Evolutionary conservation across 2,888 invertebrate species (phyloP), one percentile per base, ranked within the genome.

Genomic region (Pecten maximus): DNA sequence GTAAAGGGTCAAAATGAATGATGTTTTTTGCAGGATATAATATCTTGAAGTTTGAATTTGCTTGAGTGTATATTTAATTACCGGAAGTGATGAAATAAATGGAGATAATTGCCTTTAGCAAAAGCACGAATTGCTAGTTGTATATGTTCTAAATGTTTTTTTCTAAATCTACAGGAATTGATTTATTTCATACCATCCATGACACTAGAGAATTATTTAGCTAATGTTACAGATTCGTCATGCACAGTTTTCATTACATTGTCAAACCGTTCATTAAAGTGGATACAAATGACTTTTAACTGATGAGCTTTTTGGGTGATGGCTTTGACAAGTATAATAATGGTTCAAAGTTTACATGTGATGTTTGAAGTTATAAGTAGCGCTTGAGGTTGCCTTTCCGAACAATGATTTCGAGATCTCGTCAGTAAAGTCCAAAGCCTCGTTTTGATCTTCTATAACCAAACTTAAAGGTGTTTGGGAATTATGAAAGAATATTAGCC

Each of bases 361-460:
- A 3, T 88, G 35, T 40, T 90, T 91, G 23, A 93, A 40, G 39
- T 87, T 89, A 35, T 90, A 87, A 23, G 92, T 90, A 90, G 92
- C 93, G 60, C 91, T 90, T 15, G 89, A n/a, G 39, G 92, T 93
- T 0, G 93, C 92, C 12, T 92, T 92, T 0, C 92, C 91, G 90
- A 93, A 92, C 1, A 93, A 54, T 23, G 88, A 89, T 87, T 90
- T 91, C 0, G 92, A 93, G 8, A 92, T 88, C 16, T 90, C 40
- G 0, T 92, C 92, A 16, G 91, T 91, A 50, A 93, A 92, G 8
- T 92, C 88, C n/a, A 0, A 92, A 54, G 12, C 91, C 88, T 19
- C 91, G 48, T 35, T 89, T 88, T 8, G 44, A 44, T 88, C 88
- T 74, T 19, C 87, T 88, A 23, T 19, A 48, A 23, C 19, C 35